Evolutionary conservation across 30 jellyfish, hydroid and myxozoan species (phyloP).

Genomic region (Cassiopea andromeda): DNA sequence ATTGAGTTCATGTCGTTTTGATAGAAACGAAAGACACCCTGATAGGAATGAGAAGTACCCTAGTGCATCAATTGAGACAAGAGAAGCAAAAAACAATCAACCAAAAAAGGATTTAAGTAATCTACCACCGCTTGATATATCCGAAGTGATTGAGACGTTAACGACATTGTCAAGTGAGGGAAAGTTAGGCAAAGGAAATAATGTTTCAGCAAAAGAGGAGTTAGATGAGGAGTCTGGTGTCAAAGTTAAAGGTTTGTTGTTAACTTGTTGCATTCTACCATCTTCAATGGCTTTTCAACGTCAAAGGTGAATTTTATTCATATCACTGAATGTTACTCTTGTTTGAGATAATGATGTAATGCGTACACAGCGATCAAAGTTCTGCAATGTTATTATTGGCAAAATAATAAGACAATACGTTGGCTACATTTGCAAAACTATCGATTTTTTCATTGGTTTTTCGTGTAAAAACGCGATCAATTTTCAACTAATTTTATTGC

Average conservation of each 20-base stretch:
- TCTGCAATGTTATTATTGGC: too few species aligned
- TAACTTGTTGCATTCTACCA: too few species aligned
- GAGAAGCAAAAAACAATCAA: slow-evolving; percentile 23
- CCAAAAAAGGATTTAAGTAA: slow-evolving; percentile 61
- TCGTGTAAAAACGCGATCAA: too few species aligned
- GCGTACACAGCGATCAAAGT: too few species aligned
- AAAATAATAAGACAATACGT: too few species aligned
- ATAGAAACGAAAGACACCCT: slow-evolving; percentile 22
- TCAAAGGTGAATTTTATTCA: too few species aligned
- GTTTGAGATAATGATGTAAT: too few species aligned
- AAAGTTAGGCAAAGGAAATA: slow-evolving; percentile 58
- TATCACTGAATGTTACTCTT: too few species aligned
- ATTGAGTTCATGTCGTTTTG: slow-evolving; percentile 73
- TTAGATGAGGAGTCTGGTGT: slow-evolving; percentile 44
- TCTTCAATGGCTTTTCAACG: not conserved
- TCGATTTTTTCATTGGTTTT: too few species aligned
- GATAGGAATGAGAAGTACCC: slow-evolving; percentile 25
- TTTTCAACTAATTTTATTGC: too few species aligned
- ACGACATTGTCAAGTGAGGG: slow-evolving; percentile 82
- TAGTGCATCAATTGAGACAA: slow-evolving; percentile 14
- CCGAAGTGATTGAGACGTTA: slow-evolving; percentile 86
- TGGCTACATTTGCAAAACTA: too few species aligned
- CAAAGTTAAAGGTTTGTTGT: slow-evolving; percentile 51
- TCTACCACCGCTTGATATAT: slow-evolving; percentile 84
- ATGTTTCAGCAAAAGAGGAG: slow-evolving; percentile 44